Evolutionary conservation across 2,888 invertebrate genomes (phyloP).

Genomic region (Bugula neritina): DNA sequence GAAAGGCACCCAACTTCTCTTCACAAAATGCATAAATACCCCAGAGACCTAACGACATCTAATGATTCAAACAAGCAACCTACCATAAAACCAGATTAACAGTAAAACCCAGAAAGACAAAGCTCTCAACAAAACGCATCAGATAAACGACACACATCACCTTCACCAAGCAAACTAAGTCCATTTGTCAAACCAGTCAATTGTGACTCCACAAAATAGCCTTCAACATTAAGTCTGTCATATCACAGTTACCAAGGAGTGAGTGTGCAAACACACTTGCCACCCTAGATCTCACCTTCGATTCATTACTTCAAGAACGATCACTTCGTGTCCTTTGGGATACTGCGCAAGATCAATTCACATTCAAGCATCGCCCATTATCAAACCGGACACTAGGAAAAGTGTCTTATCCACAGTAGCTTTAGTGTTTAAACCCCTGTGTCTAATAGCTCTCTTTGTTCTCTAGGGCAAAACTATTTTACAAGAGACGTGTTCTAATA

Average conservation of each 20-base stretch:
- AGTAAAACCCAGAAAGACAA: not conserved
- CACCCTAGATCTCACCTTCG: slow-evolving; percentile 15
- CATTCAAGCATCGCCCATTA: slow-evolving; percentile 28
- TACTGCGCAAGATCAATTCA: slow-evolving; percentile 31
- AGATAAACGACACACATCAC: not conserved
- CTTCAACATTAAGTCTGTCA: not conserved
- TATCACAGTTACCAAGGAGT: not conserved
- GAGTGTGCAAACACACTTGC: slow-evolving; percentile 2
- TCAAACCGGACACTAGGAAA: slow-evolving; percentile 31
- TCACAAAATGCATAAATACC: not conserved
- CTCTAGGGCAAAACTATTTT: slow-evolving; percentile 29
- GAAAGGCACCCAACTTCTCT: slow-evolving; percentile 22
- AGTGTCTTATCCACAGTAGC: slow-evolving; percentile 32
- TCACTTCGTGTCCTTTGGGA: slow-evolving; percentile 34
- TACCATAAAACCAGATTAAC: not conserved
- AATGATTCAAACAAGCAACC: not conserved
- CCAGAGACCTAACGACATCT: not conserved
- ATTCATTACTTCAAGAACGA: slow-evolving; percentile 30
- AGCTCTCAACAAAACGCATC: too few species aligned
- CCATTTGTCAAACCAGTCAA: not conserved
- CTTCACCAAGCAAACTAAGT: slow-evolving; percentile 1
- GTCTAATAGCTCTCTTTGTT: slow-evolving; percentile 31
- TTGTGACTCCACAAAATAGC: slow-evolving; percentile 12
- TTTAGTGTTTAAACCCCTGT: slow-evolving; percentile 33
- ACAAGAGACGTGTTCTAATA: slow-evolving; percentile 28